Conservation (phyloP, 2,888 invertebrate genomes). For the Archips xylosteana region DNA sequence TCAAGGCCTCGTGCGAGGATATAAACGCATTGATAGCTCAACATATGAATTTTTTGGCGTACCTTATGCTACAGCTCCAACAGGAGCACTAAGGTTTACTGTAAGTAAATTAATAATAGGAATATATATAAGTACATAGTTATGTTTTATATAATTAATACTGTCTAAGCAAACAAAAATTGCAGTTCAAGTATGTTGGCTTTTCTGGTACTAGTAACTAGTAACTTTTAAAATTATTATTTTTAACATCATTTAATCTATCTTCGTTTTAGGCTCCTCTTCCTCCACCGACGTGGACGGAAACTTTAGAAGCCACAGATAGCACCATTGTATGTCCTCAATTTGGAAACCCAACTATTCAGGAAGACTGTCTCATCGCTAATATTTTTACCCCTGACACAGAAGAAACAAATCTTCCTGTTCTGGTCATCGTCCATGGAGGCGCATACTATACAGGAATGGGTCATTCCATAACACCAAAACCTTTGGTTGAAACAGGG, state of each 20-base stretch:
- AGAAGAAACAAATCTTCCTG: constrained; percentile 10
- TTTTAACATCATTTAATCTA: neutral
- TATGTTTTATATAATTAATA: too few species aligned
- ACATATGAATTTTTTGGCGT: constrained; percentile 13
- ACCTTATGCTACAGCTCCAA: constrained; percentile 7
- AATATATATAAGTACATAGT: neutral
- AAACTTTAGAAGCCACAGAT: constrained; percentile 14
- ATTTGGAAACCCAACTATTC: neutral
- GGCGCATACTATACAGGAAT: neutral
- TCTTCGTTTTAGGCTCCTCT: constrained; percentile 12
- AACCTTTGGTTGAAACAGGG: constrained; percentile 8
- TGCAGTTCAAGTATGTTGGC: too few species aligned
- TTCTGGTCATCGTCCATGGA: constrained; percentile 26
- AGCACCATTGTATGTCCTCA: constrained; percentile 1
- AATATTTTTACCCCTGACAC: constrained; percentile 12
- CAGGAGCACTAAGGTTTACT: neutral
- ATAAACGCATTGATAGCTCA: neutral
- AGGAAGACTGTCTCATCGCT: constrained; percentile 21
- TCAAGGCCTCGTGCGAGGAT: constrained; percentile 9
- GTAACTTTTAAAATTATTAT: too few species aligned
- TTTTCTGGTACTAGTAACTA: too few species aligned
- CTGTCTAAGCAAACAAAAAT: too few species aligned
- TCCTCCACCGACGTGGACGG: neutral
- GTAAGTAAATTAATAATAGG: neutral
- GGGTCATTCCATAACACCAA: neutral